Evolutionary conservation across 2,113 vertebrate species (phyloP).

Genomic region (Hemiscyllium ocellatum): DNA sequence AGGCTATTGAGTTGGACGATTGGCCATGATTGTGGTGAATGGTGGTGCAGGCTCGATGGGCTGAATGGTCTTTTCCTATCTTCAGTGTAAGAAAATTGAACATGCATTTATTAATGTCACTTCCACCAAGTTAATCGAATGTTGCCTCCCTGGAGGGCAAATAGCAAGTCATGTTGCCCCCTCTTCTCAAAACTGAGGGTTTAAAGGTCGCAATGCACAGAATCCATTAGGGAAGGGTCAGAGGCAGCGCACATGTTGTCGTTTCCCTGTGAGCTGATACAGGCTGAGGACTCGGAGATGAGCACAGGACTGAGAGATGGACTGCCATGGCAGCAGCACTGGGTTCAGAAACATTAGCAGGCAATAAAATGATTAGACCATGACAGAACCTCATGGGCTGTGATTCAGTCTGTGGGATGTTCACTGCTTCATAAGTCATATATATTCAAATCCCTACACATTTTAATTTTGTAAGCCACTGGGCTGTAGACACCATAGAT

Average conservation of each 20-base stretch:
- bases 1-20: no score
- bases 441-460: constrained; percentile 17
- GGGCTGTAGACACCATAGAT: neutral
- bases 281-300: no score
- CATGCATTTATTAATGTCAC: neutral
- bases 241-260: neutral
- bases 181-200: neutral
- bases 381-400: constrained; percentile 1
- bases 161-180: neutral
- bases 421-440: neutral
- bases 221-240: neutral
- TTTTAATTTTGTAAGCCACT: constrained; percentile 14
- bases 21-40: no score
- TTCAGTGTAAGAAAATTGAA: neutral
- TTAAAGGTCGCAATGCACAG: no score
- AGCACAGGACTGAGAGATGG: neutral
- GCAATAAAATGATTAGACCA: constrained; percentile 13
- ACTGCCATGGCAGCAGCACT: no score
- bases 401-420: constrained; percentile 6
- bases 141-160: neutral
- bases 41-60: no score
- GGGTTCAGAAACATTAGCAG: neutral
- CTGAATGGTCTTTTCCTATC: no score
- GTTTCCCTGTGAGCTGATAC: neutral
- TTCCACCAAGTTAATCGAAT: neutral